A percentile compares a stretch with the other conserved stretches of the same genome.
phyloP scores from a whole-genome alignment of 2,888 invertebrate species.

The Drosophila flavopinicola region DNA sequence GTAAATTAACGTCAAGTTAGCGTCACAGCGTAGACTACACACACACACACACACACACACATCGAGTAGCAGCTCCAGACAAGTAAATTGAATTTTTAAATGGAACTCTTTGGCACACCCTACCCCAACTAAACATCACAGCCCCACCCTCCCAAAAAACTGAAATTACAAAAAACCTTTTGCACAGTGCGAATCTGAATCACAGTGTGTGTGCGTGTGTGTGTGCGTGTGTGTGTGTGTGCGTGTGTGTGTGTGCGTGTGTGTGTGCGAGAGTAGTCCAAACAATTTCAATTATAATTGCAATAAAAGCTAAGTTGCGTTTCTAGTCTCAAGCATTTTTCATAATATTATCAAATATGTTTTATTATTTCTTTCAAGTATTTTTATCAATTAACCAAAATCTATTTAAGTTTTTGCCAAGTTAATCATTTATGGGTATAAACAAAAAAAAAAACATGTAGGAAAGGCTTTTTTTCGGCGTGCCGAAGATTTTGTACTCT shows the following conservation, averaged over 20 bases:
- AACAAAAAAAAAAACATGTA: no score
- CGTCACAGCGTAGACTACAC: neutral
- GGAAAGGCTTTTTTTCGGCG: no score
- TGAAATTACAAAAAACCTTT: conserved; percentile 50
- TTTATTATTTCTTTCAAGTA: no score
- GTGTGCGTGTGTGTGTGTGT: conserved; percentile 1
- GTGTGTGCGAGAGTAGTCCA: conserved; percentile 38
- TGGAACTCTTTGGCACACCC: conserved; percentile 20
- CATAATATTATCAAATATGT: no score
- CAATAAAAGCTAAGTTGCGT: neutral
- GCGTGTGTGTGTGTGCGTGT: conserved; percentile 2
- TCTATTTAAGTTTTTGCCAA: no score
- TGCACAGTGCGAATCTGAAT: conserved; percentile 35
- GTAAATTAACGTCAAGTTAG: conserved; percentile 62
- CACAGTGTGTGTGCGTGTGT: conserved; percentile 42
- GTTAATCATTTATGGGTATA: no score
- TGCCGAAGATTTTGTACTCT: no score
- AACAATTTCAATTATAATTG: neutral
- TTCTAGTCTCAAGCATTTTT: no score
- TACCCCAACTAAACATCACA: neutral
- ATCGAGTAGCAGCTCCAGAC: conserved; percentile 28
- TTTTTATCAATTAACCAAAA: no score
- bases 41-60: neutral
- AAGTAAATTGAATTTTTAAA: conserved; percentile 61
- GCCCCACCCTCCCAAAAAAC: neutral